Conservation (phyloP, 2,113 vertebrate species). For the Zonotrichia leucophrys region DNA sequence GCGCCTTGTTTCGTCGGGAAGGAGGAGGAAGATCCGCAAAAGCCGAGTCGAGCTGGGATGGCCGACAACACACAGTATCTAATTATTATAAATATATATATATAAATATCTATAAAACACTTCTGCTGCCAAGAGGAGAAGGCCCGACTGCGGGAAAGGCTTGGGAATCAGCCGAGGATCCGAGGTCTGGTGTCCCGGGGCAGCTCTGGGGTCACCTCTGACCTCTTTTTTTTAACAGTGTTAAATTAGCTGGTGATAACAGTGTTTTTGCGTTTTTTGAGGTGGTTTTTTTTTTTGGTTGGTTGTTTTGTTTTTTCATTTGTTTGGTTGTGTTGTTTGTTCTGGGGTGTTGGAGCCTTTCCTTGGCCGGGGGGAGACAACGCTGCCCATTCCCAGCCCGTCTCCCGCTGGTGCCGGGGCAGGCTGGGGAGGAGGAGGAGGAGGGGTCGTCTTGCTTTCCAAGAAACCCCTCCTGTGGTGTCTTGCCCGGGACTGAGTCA, state of each 20-base stretch:
- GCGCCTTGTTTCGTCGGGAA: background rate
- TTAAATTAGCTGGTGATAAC: slow-evolving; percentile 59
- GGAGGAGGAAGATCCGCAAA: background rate
- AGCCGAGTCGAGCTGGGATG: background rate
- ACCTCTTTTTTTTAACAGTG: slow-evolving; percentile 27
- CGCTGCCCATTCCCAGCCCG: background rate
- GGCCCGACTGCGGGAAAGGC: background rate
- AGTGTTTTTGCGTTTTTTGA: slow-evolving; percentile 8
- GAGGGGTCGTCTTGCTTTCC: background rate
- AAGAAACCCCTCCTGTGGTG: background rate
- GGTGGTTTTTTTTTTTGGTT: background rate
- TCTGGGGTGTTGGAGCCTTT: background rate
- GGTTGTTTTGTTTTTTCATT: background rate
- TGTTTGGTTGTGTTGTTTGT: background rate
- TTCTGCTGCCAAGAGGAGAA: slow-evolving; percentile 41
- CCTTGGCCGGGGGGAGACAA: background rate
- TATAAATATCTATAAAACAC: slow-evolving; percentile 50
- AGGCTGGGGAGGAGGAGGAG: background rate
- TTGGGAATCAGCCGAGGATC: background rate
- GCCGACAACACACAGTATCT: slow-evolving; percentile 50
- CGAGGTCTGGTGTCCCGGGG: background rate
- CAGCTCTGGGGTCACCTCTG: background rate
- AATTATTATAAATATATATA: slow-evolving; percentile 64
- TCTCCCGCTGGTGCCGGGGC: background rate
- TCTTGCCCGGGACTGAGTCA: background rate